A percentile compares a stretch with the other conserved stretches of the same genome.
phyloP scores from a whole-genome alignment of 2,113 vertebrate genomes.

The Cyanoramphus novaezelandiae region DNA sequence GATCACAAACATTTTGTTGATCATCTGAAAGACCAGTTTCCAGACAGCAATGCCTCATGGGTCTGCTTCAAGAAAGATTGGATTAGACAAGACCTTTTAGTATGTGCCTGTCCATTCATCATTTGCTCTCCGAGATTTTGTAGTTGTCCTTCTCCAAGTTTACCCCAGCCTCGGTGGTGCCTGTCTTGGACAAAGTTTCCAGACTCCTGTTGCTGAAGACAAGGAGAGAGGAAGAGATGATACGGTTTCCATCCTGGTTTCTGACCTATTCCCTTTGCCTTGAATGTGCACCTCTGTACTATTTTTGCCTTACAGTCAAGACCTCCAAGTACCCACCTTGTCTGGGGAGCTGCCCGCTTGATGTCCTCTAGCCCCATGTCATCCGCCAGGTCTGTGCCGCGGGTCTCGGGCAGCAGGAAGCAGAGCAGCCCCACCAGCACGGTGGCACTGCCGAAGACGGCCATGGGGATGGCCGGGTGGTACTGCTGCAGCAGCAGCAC shows the following conservation, averaged over 20 bases:
- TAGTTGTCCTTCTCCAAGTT: not conserved
- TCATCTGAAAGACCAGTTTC: not conserved
- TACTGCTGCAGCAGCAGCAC: not conserved
- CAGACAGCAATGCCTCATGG: not conserved
- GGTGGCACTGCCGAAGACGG: constrained; percentile 71
- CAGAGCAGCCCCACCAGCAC: constrained; percentile 67
- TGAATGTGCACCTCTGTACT: not conserved
- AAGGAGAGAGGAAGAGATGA: not conserved
- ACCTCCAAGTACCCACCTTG: not conserved
- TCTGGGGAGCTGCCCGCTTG: fast-evolving
- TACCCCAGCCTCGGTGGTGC: not conserved
- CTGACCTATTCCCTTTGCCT: not conserved
- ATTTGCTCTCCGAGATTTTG: not conserved
- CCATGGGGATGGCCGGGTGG: not conserved
- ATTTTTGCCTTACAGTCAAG: not conserved
- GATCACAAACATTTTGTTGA: not conserved
- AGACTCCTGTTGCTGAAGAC: not conserved
- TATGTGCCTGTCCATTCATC: not conserved
- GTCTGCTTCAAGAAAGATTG: not conserved
- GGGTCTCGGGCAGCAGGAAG: constrained; percentile 83
- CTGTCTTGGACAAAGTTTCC: not conserved
- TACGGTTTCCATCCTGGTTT: not conserved
- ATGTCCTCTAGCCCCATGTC: not conserved
- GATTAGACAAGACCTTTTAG: not conserved
- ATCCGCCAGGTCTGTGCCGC: constrained; percentile 75